Percentiles rank a stretch among this genome's conserved stretches.
Conservation (phyloP, 2,797 vertebrate species). For the Syndactyla subalaris region DNA sequence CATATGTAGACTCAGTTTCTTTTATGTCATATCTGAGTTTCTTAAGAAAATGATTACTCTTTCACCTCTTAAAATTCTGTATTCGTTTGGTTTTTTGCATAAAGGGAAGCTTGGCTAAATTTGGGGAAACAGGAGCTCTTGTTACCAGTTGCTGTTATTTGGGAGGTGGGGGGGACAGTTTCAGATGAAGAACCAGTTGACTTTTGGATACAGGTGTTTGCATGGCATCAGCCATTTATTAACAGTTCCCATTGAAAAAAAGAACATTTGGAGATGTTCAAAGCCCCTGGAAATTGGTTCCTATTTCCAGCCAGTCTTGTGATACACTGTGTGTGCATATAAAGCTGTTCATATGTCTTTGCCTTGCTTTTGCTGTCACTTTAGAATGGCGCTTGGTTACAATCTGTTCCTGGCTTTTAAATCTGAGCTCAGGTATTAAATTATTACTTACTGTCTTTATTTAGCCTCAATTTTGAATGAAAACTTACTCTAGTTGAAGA, state of each 20-base stretch:
- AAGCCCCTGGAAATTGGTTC: not conserved
- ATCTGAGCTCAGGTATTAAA: not conserved
- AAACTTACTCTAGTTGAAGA: not conserved
- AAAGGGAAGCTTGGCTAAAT: not conserved
- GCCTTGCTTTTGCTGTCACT: not conserved
- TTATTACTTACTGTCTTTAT: slow-evolving; percentile 1
- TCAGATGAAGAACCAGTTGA: not conserved
- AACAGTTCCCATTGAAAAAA: not conserved
- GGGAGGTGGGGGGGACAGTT: not conserved
- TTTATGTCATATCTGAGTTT: not conserved
- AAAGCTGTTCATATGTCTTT: slow-evolving; percentile 17
- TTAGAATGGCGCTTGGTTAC: not conserved
- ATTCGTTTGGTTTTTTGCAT: not conserved
- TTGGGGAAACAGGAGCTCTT: not conserved
- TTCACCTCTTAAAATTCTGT: not conserved
- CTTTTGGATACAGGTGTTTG: not conserved
- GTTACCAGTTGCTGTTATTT: not conserved
- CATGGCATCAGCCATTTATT: not conserved
- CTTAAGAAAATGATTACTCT: not conserved
- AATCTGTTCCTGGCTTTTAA: slow-evolving; percentile 11
- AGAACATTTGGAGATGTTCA: not conserved
- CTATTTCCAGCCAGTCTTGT: not conserved
- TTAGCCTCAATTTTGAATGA: slow-evolving; percentile 24
- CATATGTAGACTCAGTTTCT: not conserved
- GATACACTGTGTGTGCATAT: not conserved